Percentiles rank a stretch among this genome's conserved stretches.
Evolutionary conservation across 2,113 vertebrate genomes (phyloP).

Genomic region (Entomyzon cyanotis): DNA sequence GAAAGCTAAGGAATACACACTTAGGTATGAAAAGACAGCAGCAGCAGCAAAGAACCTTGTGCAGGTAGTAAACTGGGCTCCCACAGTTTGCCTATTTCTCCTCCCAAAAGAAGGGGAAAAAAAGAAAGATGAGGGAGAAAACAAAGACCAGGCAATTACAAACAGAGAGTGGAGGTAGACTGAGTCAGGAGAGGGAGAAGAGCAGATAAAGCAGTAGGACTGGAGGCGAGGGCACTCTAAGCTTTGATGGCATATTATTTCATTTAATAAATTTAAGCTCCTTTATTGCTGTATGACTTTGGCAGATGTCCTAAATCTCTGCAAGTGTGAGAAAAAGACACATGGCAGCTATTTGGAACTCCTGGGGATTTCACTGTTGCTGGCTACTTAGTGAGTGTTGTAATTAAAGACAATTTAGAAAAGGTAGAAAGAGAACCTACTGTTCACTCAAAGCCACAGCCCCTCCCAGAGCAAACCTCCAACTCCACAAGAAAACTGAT

Average conservation of each 20-base stretch:
- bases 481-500: background rate
- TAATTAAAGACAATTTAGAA: conserved; percentile 48
- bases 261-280: conserved; percentile 8
- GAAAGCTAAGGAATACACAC: background rate
- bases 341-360: conserved; percentile 33
- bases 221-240: background rate
- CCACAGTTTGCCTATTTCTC: background rate
- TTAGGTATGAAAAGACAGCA: background rate
- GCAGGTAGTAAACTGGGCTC: background rate
- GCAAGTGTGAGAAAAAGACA: conserved; percentile 46
- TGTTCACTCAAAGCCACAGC: background rate
- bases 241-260: background rate
- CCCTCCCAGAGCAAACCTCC: background rate
- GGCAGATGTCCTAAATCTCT: background rate
- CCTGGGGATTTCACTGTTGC: conserved; percentile 2
- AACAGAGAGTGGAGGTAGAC: background rate
- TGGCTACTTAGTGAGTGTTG: background rate
- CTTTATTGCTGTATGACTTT: background rate
- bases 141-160: background rate
- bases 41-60: background rate
- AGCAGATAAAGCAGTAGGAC: background rate
- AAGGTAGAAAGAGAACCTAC: conserved; percentile 29
- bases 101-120: background rate
- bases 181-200: background rate
- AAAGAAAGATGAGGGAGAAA: background rate